These are phyloP conservation scores for Centruroides vittatus DNA, from an alignment of 1,140 invertebrate species.

Conservation along the genomic window DNA sequence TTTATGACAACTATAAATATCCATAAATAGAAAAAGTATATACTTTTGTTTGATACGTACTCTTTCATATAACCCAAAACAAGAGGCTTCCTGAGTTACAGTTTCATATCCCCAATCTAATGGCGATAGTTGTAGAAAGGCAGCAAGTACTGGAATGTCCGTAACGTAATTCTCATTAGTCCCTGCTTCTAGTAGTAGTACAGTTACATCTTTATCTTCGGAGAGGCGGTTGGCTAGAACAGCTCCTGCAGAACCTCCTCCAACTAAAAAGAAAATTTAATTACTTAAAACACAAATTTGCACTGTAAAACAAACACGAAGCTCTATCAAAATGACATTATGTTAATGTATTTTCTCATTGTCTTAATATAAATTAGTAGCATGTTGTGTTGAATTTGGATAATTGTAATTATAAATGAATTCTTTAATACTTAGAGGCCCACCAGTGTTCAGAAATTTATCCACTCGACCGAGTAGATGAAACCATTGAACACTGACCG, in stretches of 20 bases:
- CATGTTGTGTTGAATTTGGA: no score
- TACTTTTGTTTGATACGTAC: constrained; percentile 24
- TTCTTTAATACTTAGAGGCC: no score
- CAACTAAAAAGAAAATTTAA: constrained; percentile 45
- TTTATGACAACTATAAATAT: background rate
- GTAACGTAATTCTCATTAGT: constrained; percentile 80
- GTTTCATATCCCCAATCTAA: constrained; percentile 71
- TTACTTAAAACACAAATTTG: no score
- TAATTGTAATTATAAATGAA: no score
- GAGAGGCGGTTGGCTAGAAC: constrained; percentile 84
- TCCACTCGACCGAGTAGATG: no score
- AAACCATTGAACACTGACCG: no score
- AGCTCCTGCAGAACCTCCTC: constrained; percentile 83
- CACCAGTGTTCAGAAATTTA: no score
- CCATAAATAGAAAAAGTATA: no score
- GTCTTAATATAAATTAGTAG: no score
- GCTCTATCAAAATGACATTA: no score
- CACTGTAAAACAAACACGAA: no score
- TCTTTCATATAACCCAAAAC: constrained; percentile 54
- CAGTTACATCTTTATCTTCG: constrained; percentile 40
- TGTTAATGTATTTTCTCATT: no score
- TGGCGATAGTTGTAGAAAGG: constrained; percentile 68
- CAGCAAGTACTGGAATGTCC: constrained; percentile 71
- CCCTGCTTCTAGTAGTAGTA: constrained; percentile 76
- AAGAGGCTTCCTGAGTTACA: constrained; percentile 66